These are phyloP conservation scores for Gymnocephalus cernua DNA, from an alignment of 2,113 vertebrate species.

Conservation along the genomic window DNA sequence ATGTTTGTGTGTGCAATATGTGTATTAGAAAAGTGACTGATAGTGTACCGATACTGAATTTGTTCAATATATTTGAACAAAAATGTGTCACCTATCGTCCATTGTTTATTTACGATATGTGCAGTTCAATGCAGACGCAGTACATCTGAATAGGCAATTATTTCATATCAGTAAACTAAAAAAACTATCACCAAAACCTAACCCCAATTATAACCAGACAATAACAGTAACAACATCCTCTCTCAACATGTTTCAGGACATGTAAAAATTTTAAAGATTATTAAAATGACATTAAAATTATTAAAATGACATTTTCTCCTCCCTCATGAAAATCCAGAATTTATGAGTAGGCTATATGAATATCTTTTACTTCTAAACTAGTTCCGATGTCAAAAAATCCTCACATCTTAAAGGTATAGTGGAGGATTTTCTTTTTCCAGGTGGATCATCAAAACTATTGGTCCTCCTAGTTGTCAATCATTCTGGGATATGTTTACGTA, in stretches of 20 bases:
- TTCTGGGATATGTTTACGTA: too few species aligned
- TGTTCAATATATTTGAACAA: neutral
- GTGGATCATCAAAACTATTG: too few species aligned
- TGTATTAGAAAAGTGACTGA: constrained; percentile 14
- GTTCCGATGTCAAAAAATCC: neutral
- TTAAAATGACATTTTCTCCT: neutral
- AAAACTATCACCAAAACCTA: neutral
- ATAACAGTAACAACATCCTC: neutral
- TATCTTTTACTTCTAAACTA: neutral
- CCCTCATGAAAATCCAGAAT: neutral
- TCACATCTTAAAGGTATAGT: neutral
- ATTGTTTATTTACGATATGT: neutral
- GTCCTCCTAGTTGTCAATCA: too few species aligned
- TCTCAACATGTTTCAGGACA: neutral
- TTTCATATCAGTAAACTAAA: neutral
- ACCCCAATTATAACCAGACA: neutral
- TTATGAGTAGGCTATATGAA: neutral
- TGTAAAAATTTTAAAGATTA: neutral
- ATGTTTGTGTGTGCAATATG: constrained; percentile 23
- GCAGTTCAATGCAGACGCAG: neutral
- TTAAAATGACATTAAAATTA: neutral
- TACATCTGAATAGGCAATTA: neutral
- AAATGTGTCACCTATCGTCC: neutral
- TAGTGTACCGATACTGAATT: neutral
- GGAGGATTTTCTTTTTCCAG: too few species aligned